Base-by-base conservation (phyloP, 2,888 invertebrate species). In the Callyntrura sp. region DNA sequence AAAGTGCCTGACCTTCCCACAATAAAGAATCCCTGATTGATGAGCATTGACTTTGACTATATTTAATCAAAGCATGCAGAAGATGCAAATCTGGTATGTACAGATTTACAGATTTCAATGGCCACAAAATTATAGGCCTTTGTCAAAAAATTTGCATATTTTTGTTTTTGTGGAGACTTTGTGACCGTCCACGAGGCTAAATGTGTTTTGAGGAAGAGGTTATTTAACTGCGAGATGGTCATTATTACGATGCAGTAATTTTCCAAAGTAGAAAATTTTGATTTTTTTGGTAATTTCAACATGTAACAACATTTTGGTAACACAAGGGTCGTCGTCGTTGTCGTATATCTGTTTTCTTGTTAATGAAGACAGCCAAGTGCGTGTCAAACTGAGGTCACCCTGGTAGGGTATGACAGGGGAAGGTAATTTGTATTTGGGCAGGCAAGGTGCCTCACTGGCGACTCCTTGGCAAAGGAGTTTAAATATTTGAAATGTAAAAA, bases 11-110 rank as follows among this genome's bases (percentile, higher is more conserved):
- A 79, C 79, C 79, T 79, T 79, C 79, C 28, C 28, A 57, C 35
- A 79, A 17, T 79, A 55, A 25, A 79, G 79, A 57, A 79, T 79
- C 79, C 79, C 79, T 79, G 79, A 79, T 79, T 79, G 79, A 79
- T 79, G 35, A 79, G 43, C 79, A 79, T 79, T 79, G 79, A 79
- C 79, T 79, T 79, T 79, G 79, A 57, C 28, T 79, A 25, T 12
- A 35, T 17, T 57, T 57, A 35, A 79, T 79, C 79, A 17, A 79
- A 57, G 79, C 28, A 57, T 78, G 55, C n/a, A 57, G 70, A 65
- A 35, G 20, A 73, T 48, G 73, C 48, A 55, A 3, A 14, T 55
- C 51, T n/a, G n/a, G n/a, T n/a, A n/a, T n/a, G n/a, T n/a, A n/a
- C n/a, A n/a, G n/a, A n/a, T n/a, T n/a, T n/a, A 11, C 17, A 48